A percentile compares a stretch with the other conserved stretches of the same genome.
These are phyloP conservation scores for Azemiops feae DNA, from an alignment of 2,113 vertebrate genomes.

Conservation along the genomic window DNA sequence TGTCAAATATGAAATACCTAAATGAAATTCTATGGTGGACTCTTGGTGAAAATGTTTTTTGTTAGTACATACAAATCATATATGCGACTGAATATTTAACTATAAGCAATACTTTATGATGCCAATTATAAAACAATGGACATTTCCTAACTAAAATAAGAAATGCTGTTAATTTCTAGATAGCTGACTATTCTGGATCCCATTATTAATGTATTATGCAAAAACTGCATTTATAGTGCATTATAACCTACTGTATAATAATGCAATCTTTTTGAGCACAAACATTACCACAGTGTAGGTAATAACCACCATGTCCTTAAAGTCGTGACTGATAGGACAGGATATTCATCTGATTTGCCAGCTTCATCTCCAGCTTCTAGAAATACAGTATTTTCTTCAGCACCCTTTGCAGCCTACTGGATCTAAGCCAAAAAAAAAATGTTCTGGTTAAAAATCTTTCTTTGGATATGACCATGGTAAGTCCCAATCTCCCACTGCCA, in stretches of 20 bases:
- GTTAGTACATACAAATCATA: constrained; percentile 44
- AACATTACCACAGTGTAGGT: background rate
- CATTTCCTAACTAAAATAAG: constrained; percentile 47
- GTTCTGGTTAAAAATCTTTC: background rate
- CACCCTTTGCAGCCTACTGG: background rate
- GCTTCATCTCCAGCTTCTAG: background rate
- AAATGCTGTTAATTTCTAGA: constrained; percentile 32
- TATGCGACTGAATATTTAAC: constrained; percentile 44
- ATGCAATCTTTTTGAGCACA: background rate
- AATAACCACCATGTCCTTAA: background rate
- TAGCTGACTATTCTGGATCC: constrained; percentile 26
- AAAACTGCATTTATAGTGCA: background rate
- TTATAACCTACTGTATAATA: background rate
- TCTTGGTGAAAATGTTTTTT: constrained; percentile 53
- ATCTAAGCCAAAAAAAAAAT: background rate
- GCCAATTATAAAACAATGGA: constrained; percentile 45
- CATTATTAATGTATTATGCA: constrained; percentile 18
- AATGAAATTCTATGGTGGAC: constrained; percentile 53
- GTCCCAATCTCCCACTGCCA: background rate
- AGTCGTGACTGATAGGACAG: background rate
- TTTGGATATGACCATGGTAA: background rate
- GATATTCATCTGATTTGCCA: background rate
- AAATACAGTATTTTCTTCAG: background rate
- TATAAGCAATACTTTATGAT: background rate
- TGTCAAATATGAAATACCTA: constrained; percentile 61